These are phyloP conservation scores for Epinephelus fuscoguttatus DNA, from an alignment of 2,113 vertebrate genomes.

Conservation along the genomic window DNA sequence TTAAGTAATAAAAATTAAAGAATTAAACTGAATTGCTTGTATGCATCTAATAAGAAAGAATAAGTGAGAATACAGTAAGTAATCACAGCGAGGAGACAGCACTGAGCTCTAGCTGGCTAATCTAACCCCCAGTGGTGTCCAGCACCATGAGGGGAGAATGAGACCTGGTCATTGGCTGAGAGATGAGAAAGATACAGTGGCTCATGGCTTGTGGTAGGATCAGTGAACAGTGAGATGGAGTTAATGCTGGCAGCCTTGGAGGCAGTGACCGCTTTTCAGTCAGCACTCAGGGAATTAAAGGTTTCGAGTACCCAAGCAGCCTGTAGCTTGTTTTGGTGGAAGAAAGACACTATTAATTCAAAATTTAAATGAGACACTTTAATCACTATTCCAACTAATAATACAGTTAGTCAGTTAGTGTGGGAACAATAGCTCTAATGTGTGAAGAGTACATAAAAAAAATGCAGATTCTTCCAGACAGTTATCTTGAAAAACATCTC, in stretches of 20 bases:
- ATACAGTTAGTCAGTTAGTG: not conserved
- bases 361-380: not conserved
- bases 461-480: conserved; percentile 19
- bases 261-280: not conserved
- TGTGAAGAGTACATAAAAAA: not conserved
- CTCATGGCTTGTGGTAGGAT: not conserved
- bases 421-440: not conserved
- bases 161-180: not conserved
- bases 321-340: no score
- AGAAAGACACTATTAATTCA: not conserved
- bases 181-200: not conserved
- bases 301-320: not conserved
- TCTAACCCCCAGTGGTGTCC: not conserved
- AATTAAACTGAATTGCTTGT: not conserved
- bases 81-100: not conserved
- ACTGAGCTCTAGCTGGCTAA: not conserved
- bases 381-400: not conserved
- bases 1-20: no score
- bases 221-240: not conserved
- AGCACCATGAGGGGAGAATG: not conserved
- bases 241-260: not conserved
- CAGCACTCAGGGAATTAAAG: not conserved
- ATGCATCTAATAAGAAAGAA: not conserved
- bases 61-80: not conserved
- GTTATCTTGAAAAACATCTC: conserved; percentile 33